Conservation (phyloP, 2,888 invertebrate species). For the Drosophila tripunctata region DNA sequence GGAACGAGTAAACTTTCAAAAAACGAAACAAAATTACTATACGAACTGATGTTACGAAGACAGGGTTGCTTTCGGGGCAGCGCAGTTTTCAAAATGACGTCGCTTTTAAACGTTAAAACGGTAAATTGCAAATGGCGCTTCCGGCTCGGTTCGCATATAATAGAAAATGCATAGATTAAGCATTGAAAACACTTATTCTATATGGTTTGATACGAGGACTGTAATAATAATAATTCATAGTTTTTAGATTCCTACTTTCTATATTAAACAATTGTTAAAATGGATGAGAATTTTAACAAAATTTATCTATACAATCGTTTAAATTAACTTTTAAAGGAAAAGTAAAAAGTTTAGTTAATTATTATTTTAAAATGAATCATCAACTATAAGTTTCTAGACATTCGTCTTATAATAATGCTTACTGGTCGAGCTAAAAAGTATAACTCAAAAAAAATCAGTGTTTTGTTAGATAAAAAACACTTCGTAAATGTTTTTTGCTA, state of each 20-base stretch:
- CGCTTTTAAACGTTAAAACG: constrained; percentile 40
- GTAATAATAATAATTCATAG: too few species aligned
- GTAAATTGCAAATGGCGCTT: constrained; percentile 64
- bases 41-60: constrained; percentile 6
- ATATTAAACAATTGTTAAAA: too few species aligned
- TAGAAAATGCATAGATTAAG: background rate
- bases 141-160: constrained; percentile 40
- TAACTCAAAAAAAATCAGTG: background rate
- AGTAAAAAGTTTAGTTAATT: too few species aligned
- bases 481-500: too few species aligned
- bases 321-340: too few species aligned
- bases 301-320: too few species aligned
- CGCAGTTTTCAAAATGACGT: constrained; percentile 60
- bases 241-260: too few species aligned
- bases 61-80: constrained; percentile 24
- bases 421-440: too few species aligned
- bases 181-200: constrained; percentile 1
- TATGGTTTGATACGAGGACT: background rate
- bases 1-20: constrained; percentile 34
- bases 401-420: too few species aligned
- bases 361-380: too few species aligned
- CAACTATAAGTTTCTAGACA: too few species aligned
- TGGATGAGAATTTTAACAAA: too few species aligned
- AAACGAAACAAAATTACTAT: constrained; percentile 14
- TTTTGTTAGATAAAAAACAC: background rate